phyloP scores from a whole-genome alignment of 1,140 invertebrate genomes.

The Ips nitidus region DNA sequence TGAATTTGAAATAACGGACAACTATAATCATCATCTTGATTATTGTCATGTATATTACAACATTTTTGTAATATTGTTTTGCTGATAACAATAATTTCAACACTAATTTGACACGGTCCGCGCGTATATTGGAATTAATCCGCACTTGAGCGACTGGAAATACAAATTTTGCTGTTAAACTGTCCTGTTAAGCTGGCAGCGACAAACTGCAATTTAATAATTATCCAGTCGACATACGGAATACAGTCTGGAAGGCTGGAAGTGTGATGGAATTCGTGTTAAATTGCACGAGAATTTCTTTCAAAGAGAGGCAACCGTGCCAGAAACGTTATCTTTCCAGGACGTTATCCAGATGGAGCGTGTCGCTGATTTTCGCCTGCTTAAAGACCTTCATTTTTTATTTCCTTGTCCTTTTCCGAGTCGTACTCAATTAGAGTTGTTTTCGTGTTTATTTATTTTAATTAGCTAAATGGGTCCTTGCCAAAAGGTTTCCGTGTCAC shows the following conservation, averaged over 20 bases:
- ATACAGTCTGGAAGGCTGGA: background rate
- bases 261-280: background rate
- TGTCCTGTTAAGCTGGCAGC: background rate
- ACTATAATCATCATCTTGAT: too few species aligned
- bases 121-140: too few species aligned
- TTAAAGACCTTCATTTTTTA: background rate
- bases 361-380: background rate
- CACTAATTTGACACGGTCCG: too few species aligned
- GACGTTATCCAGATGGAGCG: background rate
- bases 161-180: background rate
- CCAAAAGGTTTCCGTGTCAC: slow-evolving; percentile 11
- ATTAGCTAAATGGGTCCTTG: background rate
- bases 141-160: too few species aligned
- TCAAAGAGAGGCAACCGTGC: background rate
- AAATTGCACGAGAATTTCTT: background rate
- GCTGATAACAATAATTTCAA: too few species aligned
- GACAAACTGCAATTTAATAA: slow-evolving; percentile 2
- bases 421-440: too few species aligned
- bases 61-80: too few species aligned
- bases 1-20: too few species aligned
- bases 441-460: background rate
- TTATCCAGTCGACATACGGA: slow-evolving; percentile 1
- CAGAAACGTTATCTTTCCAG: background rate
- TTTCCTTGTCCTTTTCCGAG: background rate
- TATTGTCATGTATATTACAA: too few species aligned